Base-by-base conservation (phyloP, 2,888 invertebrate species). In the Euspilapteryx auroguttella region DNA sequence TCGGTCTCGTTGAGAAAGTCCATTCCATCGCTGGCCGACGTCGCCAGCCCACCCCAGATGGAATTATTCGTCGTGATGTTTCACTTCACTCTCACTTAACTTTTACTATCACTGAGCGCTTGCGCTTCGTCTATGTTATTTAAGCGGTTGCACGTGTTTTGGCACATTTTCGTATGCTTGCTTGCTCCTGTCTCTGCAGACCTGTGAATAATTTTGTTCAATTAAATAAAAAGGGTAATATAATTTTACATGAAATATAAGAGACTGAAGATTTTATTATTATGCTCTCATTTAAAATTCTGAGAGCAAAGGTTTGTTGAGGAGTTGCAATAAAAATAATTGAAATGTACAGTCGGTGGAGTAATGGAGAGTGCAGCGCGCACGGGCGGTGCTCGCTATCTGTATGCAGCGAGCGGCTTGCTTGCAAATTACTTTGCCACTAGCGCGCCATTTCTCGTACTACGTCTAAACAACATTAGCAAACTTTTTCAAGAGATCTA, bases 21-120 rank as follows among this genome's bases (percentile, higher is more conserved):
- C 75, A 75, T 75, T 62, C 58, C 75, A 75, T 75, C 59, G 65
- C 73, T 68, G 65, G 69, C 57, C 51, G 53, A 49, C 59, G 55
- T 54, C 62, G 65, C 69, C 65, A 59, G 65, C 65, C 63, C 55
- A 49, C 54, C 61, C 63, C 64, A 63, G 55, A 55, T 53, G 31
- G 65, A 52, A 38, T 45, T 37, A 47, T 59, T 64, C 56, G 68
- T 63, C 73, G 75, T 64, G 55, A 66, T 73, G 66, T 44, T 53
- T 3, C 49, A 45, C 39, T 45, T 61, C 44, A 65, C 51, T 35
- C 53, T 44, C 53, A 43, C 73, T 62, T 50, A 58, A 58, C 53
- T 49, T 38, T 57, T 47, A 44, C 42, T 45, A 46, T 53, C 58
- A 55, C 57, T 47, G n/a, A n/a, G n/a, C n/a, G n/a, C n/a, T n/a